These are phyloP conservation scores for Valencia hispanica DNA, from an alignment of 2,797 vertebrate genomes.

Conservation along the genomic window DNA sequence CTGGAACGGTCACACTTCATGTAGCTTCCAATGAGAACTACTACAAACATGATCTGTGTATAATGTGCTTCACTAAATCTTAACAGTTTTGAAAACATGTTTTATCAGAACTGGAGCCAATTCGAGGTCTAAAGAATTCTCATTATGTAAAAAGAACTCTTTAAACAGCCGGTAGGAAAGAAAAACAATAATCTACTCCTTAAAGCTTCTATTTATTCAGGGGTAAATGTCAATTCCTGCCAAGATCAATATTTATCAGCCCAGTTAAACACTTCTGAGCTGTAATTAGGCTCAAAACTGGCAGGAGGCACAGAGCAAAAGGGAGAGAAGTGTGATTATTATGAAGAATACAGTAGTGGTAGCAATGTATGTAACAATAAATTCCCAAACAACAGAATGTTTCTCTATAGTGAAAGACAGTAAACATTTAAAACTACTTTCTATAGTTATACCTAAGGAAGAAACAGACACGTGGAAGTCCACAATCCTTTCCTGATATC, in stretches of 20 bases:
- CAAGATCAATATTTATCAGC: not conserved
- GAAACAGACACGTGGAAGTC: no score
- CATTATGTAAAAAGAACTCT: not conserved
- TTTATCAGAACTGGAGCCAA: slow-evolving; percentile 7
- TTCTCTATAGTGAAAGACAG: not conserved
- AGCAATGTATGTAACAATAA: not conserved
- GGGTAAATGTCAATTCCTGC: not conserved
- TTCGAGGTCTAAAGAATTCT: not conserved
- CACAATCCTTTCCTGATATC: no score
- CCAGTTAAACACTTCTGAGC: not conserved
- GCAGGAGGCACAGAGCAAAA: not conserved
- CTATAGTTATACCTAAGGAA: no score
- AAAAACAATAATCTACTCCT: not conserved
- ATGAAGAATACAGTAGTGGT: not conserved
- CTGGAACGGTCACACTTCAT: slow-evolving; percentile 4
- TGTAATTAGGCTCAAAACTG: not conserved
- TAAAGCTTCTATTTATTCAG: not conserved
- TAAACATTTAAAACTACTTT: not conserved
- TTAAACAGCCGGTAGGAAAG: not conserved
- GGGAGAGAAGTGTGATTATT: not conserved
- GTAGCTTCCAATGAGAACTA: not conserved
- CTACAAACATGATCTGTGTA: not conserved
- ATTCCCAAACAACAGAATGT: not conserved
- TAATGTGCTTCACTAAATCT: not conserved
- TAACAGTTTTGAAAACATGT: not conserved